A percentile compares a stretch with the other conserved stretches of the same genome.
Evolutionary conservation across 1,140 invertebrate species (phyloP).

Genomic region (Amyelois transitella): DNA sequence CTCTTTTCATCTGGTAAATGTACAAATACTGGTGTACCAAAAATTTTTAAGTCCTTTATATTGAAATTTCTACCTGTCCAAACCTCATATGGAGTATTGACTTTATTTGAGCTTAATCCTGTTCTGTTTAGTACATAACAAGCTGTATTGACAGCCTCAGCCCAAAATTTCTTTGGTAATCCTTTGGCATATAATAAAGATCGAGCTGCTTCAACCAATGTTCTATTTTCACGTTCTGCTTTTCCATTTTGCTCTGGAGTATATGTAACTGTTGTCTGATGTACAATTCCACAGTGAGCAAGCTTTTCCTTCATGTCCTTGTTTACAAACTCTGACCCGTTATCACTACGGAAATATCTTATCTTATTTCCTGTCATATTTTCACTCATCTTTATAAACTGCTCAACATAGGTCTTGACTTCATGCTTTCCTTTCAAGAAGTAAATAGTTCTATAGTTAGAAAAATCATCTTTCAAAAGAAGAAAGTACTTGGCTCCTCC

Average conservation of each 20-base stretch:
- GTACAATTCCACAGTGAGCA: slow-evolving; percentile 30
- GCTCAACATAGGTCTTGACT: slow-evolving; percentile 23
- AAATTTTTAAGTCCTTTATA: slow-evolving; percentile 28
- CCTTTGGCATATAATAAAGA: slow-evolving; percentile 28
- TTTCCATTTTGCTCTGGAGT: slow-evolving; percentile 66
- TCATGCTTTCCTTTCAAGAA: slow-evolving; percentile 50
- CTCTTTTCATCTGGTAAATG: slow-evolving; percentile 12
- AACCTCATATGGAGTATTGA: slow-evolving; percentile 44
- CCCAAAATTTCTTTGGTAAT: slow-evolving; percentile 39
- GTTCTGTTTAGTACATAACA: slow-evolving; percentile 47
- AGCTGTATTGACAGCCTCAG: no score
- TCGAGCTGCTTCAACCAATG: slow-evolving; percentile 55
- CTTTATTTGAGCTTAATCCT: slow-evolving; percentile 24
- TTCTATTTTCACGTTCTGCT: slow-evolving; percentile 54
- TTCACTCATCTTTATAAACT: slow-evolving; percentile 26
- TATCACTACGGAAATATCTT: slow-evolving; percentile 49
- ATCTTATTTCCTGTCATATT: slow-evolving; percentile 34
- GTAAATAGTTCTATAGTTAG: slow-evolving; percentile 28
- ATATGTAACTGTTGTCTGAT: slow-evolving; percentile 54
- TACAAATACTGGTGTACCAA: slow-evolving; percentile 36
- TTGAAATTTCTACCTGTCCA: slow-evolving; percentile 28
- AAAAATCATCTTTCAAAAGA: no score
- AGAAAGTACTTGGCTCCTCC: no score
- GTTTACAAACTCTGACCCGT: slow-evolving; percentile 57
- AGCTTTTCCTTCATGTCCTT: slow-evolving; percentile 36